Evolutionary conservation across 2,888 invertebrate species (phyloP).

Genomic region (Nysson spinosus): DNA sequence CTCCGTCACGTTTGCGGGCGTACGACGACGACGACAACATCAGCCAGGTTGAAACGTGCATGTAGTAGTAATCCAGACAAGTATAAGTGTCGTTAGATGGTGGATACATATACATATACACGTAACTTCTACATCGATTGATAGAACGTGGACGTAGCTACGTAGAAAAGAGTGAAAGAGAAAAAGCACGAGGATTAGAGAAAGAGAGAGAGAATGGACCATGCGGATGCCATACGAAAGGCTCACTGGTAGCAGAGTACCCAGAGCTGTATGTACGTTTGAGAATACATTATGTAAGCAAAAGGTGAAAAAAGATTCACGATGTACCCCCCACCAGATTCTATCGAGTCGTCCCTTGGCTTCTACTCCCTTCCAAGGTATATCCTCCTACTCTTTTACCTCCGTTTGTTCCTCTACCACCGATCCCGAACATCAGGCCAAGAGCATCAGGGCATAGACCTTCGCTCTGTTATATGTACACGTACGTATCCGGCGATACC

Average conservation of each 20-base stretch:
- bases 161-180: too few species aligned
- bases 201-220: constrained; percentile 2
- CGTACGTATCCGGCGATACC: constrained; percentile 59
- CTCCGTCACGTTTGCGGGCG: constrained; percentile 71
- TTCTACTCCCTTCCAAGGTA: constrained; percentile 25
- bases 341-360: constrained; percentile 45
- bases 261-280: constrained; percentile 56
- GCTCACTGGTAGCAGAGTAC: constrained; percentile 43
- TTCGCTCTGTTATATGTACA: constrained; percentile 53
- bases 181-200: constrained; percentile 1
- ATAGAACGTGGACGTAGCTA: constrained; percentile 21
- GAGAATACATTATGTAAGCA: constrained; percentile 70
- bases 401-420: constrained; percentile 37
- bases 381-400: constrained; percentile 18
- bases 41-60: constrained; percentile 19
- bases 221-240: constrained; percentile 48
- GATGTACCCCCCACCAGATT: constrained; percentile 54
- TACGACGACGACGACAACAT: constrained; percentile 45
- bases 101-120: constrained; percentile 13
- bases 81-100: constrained; percentile 32
- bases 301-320: constrained; percentile 58
- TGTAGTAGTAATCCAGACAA: constrained; percentile 32
- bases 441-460: constrained; percentile 71
- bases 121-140: too few species aligned
- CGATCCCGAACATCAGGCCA: constrained; percentile 38